phyloP scores from a whole-genome alignment of 2,797 vertebrate genomes.

The Coracias cyanogaster region DNA sequence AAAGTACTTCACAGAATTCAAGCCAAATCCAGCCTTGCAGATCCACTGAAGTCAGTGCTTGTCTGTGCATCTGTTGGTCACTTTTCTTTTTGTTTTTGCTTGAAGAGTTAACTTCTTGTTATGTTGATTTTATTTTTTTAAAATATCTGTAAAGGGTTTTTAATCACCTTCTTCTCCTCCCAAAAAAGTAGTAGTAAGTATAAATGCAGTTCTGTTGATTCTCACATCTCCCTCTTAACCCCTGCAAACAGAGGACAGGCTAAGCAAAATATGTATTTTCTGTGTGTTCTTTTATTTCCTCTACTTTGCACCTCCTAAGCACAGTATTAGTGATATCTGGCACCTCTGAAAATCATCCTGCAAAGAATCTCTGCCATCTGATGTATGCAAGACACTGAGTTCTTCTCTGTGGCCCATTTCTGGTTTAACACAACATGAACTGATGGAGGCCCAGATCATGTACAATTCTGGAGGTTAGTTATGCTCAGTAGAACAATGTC shows the following conservation, averaged over 20 bases:
- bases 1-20: constrained; percentile 40
- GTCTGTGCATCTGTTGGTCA: not conserved
- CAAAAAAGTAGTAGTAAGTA: not conserved
- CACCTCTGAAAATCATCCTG: constrained; percentile 23
- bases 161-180: not conserved
- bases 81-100: not conserved
- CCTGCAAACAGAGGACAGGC: not conserved
- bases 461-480: not conserved
- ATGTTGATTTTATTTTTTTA: not conserved
- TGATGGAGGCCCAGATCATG: not conserved
- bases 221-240: not conserved
- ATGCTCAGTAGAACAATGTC: not conserved
- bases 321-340: constrained; percentile 4
- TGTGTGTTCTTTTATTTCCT: constrained; percentile 8
- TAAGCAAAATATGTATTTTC: not conserved
- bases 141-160: not conserved
- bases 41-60: constrained; percentile 29
- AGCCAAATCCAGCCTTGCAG: constrained; percentile 56
- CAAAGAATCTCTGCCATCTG: constrained; percentile 1
- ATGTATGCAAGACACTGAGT: not conserved
- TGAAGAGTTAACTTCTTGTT: constrained; percentile 16
- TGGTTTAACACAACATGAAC: not conserved
- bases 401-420: not conserved
- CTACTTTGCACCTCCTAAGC: constrained; percentile 40
- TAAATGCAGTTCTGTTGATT: not conserved